Base-by-base conservation (phyloP, 2,888 invertebrate species). In the Proisotoma minuta region DNA sequence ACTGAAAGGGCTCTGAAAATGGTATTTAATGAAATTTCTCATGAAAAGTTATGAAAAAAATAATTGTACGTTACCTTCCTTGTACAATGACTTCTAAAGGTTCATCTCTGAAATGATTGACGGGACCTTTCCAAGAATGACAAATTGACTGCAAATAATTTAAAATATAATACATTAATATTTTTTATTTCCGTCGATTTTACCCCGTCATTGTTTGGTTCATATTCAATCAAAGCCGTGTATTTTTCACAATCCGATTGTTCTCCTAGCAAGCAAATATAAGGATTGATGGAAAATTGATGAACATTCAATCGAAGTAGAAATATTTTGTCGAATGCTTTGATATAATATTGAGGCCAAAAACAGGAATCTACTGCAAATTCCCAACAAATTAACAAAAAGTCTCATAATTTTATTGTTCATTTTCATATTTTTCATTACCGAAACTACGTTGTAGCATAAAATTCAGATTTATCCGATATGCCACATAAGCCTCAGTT, bases 321-420 rank as follows among this genome's bases (percentile, higher is more conserved):
- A 29, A 70, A 70, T 1, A 61, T 64, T 5, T 60, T 52, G 4
- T 53, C 62, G 15, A 59, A 66, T 0, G 62, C 61, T 12, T 68
- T 70, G 24, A 68, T 60, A 27, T 65, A 70, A 29, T 68, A 68
- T 27, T 68, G 68, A 3, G 70, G 68, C 70, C 70, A 70, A 47
- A 63, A 70, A 34, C 62, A 70, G 39, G 54, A 47, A 39, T 63
- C 63, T 2, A 57, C 66, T 60, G 8, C 5, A 39, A 20, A 47
- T 43, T 28, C n/a, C n/a, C n/a, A n/a, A n/a, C n/a, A n/a, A n/a
- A n/a, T n/a, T n/a, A 4, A 4, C 23, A 50, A 28, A n/a, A n/a
- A 53, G 10, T 8, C 3, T 53, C 27, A 56, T 12, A 34, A 26
- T 48, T 47, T 28, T 24, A 22, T 40, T 34, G 8, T 39, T 10